Evolutionary conservation across 2,888 invertebrate genomes (phyloP), one percentile per base, ranked within the genome.

Genomic region (Teleiodes luculella): DNA sequence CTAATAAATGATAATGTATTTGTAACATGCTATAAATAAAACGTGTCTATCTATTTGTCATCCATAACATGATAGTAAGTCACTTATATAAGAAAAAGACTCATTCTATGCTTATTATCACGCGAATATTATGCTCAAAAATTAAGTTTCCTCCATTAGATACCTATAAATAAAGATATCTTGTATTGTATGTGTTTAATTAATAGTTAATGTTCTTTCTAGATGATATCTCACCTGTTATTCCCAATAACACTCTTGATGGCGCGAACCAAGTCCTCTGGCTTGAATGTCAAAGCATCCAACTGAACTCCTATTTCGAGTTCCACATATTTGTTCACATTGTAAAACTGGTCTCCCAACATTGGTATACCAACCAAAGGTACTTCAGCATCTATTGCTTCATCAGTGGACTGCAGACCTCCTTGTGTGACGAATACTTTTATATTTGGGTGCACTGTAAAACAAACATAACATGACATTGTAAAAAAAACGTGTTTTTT

Each of bases 371-470:
- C 51, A 16, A 51, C 18, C 4, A 51, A 3, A 1, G 51, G 51
- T 39, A 51, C 51, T 14, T 30, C 41, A 31, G 51, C 51, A 7
- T 5, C 5, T 14, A 51, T 41, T 16, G 51, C 51, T 31, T 51
- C 51, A 8, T 51, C 51, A 16, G 51, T 51, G 0, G 51, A 51
- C 30, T 51, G 51, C 1, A 51, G 39, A n/a, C 51, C 51, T 16
- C 51, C 51, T 52, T 35, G 52, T 8, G 43, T 51, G 8, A 51
- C 39, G 2, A 76, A 77, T 1, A 75, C 14, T 61, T 86, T 88
- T 0, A 90, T 54, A 52, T 90, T 90, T 6, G 81, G 78, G 65
- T 90, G 88, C n/a, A 49, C 80, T 80, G 61, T 36, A 20, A 46
- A 41, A 33, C n/a, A n/a, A n/a, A n/a, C n/a, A n/a, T n/a, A n/a